Evolutionary conservation across 2,113 vertebrate species (phyloP).

Genomic region (Lagopus muta): DNA sequence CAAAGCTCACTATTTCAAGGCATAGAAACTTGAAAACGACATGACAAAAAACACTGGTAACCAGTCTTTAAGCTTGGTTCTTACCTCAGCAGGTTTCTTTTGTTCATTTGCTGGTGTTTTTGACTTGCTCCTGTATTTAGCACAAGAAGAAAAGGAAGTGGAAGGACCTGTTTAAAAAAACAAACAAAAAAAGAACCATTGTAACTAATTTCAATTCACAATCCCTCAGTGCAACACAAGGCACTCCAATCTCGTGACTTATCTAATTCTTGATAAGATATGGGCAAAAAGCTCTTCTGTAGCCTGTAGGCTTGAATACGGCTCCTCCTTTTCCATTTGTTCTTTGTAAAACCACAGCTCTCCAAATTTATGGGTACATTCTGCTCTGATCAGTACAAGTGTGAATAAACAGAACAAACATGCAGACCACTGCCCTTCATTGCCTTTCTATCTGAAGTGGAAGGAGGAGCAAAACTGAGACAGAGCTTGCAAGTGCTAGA

Average conservation of each 20-base stretch:
- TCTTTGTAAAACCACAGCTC: constrained; percentile 12
- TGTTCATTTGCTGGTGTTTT: constrained; percentile 87
- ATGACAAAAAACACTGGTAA: not conserved
- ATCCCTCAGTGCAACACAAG: constrained; percentile 22
- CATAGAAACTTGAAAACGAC: constrained; percentile 13
- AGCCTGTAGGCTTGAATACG: constrained; percentile 41
- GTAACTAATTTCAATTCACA: not conserved
- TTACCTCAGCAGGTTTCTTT: constrained; percentile 96
- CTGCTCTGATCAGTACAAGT: constrained; percentile 24
- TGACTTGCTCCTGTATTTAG: constrained; percentile 89
- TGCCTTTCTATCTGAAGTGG: not conserved
- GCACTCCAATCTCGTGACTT: not conserved
- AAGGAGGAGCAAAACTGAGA: not conserved
- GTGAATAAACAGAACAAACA: constrained; percentile 16
- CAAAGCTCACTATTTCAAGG: not conserved
- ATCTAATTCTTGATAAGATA: constrained; percentile 2
- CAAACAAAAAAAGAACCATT: not conserved
- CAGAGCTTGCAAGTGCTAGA: not conserved
- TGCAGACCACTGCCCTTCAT: not conserved
- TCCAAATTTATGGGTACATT: not conserved
- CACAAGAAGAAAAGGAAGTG: constrained; percentile 91
- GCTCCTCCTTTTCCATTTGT: not conserved
- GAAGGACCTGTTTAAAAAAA: constrained; percentile 86
- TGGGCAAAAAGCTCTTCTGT: constrained; percentile 23
- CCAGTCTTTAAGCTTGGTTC: constrained; percentile 44